Conservation (phyloP, 35 echinoderm and acorn worm genomes). For the Apostichopus japonicus region DNA sequence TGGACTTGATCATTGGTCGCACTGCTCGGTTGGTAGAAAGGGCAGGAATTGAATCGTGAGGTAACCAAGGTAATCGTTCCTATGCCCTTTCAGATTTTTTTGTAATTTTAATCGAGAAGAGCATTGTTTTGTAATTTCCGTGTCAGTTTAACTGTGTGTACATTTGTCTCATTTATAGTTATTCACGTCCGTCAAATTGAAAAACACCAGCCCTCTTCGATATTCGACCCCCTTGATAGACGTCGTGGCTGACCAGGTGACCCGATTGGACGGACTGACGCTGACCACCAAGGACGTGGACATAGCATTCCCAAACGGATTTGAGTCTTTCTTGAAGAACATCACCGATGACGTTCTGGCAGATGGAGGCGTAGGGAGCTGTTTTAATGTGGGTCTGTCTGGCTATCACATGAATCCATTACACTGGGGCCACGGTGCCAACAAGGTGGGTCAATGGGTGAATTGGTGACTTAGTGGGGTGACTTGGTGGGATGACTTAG, state of each 20-base stretch:
- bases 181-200: background rate
- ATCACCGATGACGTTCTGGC: background rate
- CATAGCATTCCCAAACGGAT: slow-evolving; percentile 62
- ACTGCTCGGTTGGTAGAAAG: no score
- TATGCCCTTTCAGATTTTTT: no score
- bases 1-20: no score
- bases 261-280: slow-evolving; percentile 14
- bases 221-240: slow-evolving; percentile 16
- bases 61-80: no score
- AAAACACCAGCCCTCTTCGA: background rate
- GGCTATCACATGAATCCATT: slow-evolving; percentile 80
- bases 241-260: background rate
- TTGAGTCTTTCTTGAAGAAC: slow-evolving; percentile 56
- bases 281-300: slow-evolving; percentile 31
- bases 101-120: no score
- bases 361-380: background rate
- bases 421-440: slow-evolving; percentile 57
- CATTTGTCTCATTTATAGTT: background rate
- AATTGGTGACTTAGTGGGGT: background rate
- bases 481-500: no score
- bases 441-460: slow-evolving; percentile 58
- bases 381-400: slow-evolving; percentile 66
- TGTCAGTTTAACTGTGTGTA: no score
- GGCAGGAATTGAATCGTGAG: no score
- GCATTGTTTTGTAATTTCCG: no score